Conservation (phyloP, 2,797 vertebrate species). For the Geotrypetes seraphini region DNA sequence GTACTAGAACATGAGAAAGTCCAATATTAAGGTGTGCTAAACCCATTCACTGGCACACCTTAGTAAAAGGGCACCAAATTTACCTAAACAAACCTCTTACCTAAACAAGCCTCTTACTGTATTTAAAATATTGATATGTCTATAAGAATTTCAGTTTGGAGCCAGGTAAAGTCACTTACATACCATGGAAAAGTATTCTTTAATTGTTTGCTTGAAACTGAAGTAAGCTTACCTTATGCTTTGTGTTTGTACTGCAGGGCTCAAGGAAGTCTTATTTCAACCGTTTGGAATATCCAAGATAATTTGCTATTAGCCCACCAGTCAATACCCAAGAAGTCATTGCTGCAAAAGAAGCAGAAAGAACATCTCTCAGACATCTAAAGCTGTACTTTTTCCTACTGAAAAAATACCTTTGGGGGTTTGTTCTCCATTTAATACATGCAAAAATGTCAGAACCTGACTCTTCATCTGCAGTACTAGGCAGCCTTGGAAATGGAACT, state of each 20-base stretch:
- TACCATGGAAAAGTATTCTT: too few species aligned
- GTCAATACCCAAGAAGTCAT: not conserved
- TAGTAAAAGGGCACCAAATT: too few species aligned
- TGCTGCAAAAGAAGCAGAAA: slow-evolving; percentile 1
- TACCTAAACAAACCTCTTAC: too few species aligned
- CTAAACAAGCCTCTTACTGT: too few species aligned
- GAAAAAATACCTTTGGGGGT: slow-evolving; percentile 3
- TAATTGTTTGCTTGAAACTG: too few species aligned
- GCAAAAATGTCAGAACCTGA: slow-evolving; percentile 65
- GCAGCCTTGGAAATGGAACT: slow-evolving; percentile 66
- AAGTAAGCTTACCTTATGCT: not conserved
- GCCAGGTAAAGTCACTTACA: too few species aligned
- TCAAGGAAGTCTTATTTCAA: not conserved
- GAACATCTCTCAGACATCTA: slow-evolving; percentile 1
- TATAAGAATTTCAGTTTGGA: slow-evolving; percentile 5
- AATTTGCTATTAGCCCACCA: not conserved
- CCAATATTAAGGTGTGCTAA: too few species aligned
- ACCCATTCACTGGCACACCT: too few species aligned
- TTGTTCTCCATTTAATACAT: slow-evolving; percentile 14
- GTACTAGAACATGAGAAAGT: too few species aligned
- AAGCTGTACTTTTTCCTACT: slow-evolving; percentile 2
- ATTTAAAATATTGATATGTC: too few species aligned
- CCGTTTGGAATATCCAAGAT: slow-evolving; percentile 13
- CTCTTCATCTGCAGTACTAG: slow-evolving; percentile 46
- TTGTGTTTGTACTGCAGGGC: slow-evolving; percentile 21